Percentiles rank a stretch among this genome's conserved stretches.
Evolutionary conservation across 2,113 vertebrate species (phyloP).

Genomic region (Tetrax tetrax): DNA sequence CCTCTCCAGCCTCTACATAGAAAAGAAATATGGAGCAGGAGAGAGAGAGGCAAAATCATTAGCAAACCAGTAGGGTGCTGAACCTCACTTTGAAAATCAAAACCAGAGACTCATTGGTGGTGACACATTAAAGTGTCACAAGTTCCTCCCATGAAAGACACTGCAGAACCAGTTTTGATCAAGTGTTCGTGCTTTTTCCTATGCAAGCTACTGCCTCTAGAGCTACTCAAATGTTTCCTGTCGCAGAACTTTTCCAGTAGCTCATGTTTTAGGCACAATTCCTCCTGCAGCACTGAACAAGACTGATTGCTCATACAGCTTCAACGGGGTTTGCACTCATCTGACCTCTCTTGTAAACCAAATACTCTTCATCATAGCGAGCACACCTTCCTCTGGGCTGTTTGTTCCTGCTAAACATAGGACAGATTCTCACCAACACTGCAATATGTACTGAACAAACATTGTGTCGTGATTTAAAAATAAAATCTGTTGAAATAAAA

Average conservation of each 20-base stretch:
- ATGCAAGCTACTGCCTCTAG: not conserved
- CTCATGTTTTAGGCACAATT: not conserved
- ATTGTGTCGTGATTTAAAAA: constrained; percentile 24
- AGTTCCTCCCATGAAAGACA: not conserved
- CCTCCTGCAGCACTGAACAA: not conserved
- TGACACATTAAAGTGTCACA: constrained; percentile 12
- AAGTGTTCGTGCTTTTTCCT: not conserved
- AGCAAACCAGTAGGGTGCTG: not conserved
- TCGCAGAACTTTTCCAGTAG: not conserved
- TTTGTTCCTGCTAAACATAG: constrained; percentile 62
- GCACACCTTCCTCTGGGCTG: constrained; percentile 45
- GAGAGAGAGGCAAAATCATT: not conserved
- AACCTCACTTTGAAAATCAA: constrained; percentile 39
- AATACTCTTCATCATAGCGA: constrained; percentile 1
- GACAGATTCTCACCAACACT: constrained; percentile 27
- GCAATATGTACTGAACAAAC: constrained; percentile 51
- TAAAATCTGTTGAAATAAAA: constrained; percentile 24
- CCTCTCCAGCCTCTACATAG: not conserved
- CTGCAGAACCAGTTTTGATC: not conserved
- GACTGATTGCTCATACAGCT: not conserved
- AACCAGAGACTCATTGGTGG: not conserved
- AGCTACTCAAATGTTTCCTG: not conserved
- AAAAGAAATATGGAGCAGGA: not conserved
- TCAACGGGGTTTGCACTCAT: not conserved
- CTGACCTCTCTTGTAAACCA: constrained; percentile 32